Percentiles rank a stretch among this genome's conserved stretches.
Evolutionary conservation across 2,888 invertebrate genomes (phyloP).

Genomic region (Caenorhabditis macrosperma): DNA sequence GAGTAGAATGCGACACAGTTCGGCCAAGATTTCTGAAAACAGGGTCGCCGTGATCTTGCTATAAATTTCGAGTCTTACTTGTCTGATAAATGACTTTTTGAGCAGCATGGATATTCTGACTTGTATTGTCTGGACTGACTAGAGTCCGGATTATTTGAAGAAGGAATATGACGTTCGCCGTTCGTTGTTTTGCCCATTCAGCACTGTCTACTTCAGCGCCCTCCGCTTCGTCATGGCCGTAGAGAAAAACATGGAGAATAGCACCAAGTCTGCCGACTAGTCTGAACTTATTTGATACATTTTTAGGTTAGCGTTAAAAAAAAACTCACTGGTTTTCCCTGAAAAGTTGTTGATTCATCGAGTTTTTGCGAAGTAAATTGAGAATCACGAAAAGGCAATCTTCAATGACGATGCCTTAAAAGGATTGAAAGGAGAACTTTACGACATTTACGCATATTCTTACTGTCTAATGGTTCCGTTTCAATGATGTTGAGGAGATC

Average conservation of each 20-base stretch:
- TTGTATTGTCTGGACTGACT: slow-evolving; percentile 94
- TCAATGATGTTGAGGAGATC: slow-evolving; percentile 92
- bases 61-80: slow-evolving; percentile 82
- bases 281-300: slow-evolving; percentile 83
- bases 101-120: slow-evolving; percentile 87
- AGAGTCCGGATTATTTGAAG: slow-evolving; percentile 85
- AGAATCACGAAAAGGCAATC: slow-evolving; percentile 94
- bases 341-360: slow-evolving; percentile 98
- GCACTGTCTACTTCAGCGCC: slow-evolving; percentile 50
- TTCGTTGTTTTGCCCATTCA: slow-evolving; percentile 84
- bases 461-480: slow-evolving; percentile 90
- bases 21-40: slow-evolving; percentile 85
- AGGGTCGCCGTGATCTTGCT: neutral
- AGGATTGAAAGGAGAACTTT: neutral
- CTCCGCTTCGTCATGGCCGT: slow-evolving; percentile 76
- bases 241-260: slow-evolving; percentile 87
- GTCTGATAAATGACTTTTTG: slow-evolving; percentile 92
- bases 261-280: slow-evolving; percentile 90
- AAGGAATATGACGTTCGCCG: slow-evolving; percentile 93
- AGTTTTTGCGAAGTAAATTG: slow-evolving; percentile 93
- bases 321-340: slow-evolving; percentile 85
- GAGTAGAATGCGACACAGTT: slow-evolving; percentile 92
- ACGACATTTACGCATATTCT: slow-evolving; percentile 80
- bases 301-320: neutral
- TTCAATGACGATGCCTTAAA: slow-evolving; percentile 90